Base-by-base conservation (phyloP, 1,140 invertebrate genomes). In the Lucilia cuprina region DNA sequence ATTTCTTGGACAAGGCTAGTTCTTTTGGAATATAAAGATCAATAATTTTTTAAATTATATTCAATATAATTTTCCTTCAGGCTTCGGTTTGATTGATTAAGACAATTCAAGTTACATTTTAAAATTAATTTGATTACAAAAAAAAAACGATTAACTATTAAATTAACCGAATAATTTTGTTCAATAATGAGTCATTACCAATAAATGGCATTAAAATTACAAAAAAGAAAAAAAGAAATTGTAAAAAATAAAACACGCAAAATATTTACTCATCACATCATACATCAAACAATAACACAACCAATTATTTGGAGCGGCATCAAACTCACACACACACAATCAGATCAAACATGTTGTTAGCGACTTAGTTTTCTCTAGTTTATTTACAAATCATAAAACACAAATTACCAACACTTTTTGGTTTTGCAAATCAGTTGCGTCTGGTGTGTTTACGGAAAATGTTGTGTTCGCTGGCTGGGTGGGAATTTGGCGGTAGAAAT, bases 371-470 rank as follows among this genome's bases (percentile, higher is more conserved):
- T 60, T 60, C 55, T 70, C 65, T 70, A 25, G 17, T 70, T 60
- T 60, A 14, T 60, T 70, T 70, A 70, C 65, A 70, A 70, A 17
- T 14, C 50, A 55, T 55, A 14, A 41, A 21, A 70, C 25, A 30
- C 25, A 30, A 21, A 70, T 21, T 21, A 21, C 10, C 65, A 70
- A 21, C 65, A n/a, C n/a, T 70, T 65, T 30, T 70, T 70, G 65
- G 65, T 21, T 21, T 70, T 70, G 65, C 65, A 25, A 70, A 70
- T 70, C 65, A 70, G 65, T 70, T 70, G 65, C 65, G 65, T 70
- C n/a, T 70, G n/a, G 65, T 21, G 65, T 70, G 65, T 70, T 70
- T 21, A 21, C 2, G n/a, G n/a, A 70, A 21, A 70, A 70, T 70
- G 65, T 70, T 70, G 65, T 70, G 19, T 70, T 70, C 19, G 65